Evolutionary conservation across 2,113 vertebrate species (phyloP).

Genomic region (Camelus dromedarius): DNA sequence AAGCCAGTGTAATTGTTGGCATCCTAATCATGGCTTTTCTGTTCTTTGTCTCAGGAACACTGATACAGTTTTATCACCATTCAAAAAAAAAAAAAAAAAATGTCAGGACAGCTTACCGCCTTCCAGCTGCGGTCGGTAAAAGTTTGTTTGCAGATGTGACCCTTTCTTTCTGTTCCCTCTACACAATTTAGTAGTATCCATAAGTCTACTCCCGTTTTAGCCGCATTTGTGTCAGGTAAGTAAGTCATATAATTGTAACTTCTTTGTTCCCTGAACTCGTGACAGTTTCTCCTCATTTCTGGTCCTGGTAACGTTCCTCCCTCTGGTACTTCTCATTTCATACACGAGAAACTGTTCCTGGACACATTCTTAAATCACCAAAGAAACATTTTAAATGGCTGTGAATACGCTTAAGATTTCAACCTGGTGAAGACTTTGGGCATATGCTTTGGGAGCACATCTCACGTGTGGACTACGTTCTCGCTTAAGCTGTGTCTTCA

Average conservation of each 20-base stretch:
- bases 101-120: fast-evolving
- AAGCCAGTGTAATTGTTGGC: no score
- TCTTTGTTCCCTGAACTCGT: background rate
- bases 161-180: background rate
- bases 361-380: background rate
- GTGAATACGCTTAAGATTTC: background rate
- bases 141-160: background rate
- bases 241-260: background rate
- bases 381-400: background rate
- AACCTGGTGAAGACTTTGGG: background rate
- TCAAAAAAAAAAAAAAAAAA: background rate
- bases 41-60: no score
- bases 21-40: background rate
- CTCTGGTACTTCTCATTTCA: fast-evolving
- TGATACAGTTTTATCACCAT: fast-evolving
- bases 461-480: background rate
- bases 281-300: background rate
- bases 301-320: background rate
- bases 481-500: background rate
- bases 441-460: background rate
- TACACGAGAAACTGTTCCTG: fast-evolving
- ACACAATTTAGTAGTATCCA: no score
- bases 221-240: background rate
- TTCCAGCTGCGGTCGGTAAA: background rate
- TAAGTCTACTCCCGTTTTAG: no score